Percentiles rank a stretch among this genome's conserved stretches.
These are phyloP conservation scores for Pogonomyrmex californicus DNA, from an alignment of 1,140 invertebrate genomes.

Conservation along the genomic window DNA sequence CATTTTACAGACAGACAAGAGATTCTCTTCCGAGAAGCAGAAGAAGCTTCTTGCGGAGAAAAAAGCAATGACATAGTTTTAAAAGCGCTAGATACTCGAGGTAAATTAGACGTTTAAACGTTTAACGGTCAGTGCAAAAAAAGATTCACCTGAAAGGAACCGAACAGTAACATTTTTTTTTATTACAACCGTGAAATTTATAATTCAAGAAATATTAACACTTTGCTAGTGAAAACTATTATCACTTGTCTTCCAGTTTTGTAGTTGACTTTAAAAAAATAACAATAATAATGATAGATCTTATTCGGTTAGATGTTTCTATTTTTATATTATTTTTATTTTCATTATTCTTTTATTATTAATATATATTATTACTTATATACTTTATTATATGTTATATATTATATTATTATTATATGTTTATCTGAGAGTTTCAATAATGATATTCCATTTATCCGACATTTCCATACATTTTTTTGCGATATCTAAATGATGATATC, in stretches of 20 bases:
- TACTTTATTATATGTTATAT: no score
- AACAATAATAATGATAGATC: neutral
- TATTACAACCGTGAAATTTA: neutral
- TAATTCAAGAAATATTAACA: slow-evolving; percentile 33
- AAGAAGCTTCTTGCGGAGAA: slow-evolving; percentile 17
- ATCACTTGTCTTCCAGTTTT: slow-evolving; percentile 20
- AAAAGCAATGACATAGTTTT: slow-evolving; percentile 2
- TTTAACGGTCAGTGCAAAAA: slow-evolving; percentile 8
- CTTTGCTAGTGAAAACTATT: neutral
- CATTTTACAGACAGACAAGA: slow-evolving; percentile 18
- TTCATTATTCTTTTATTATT: neutral
- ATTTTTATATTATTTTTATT: neutral
- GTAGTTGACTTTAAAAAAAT: neutral
- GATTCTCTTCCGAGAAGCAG: slow-evolving; percentile 47
- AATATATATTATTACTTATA: neutral
- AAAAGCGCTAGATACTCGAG: slow-evolving; percentile 21
- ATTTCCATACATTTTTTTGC: neutral
- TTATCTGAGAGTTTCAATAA: neutral
- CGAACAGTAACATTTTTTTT: neutral
- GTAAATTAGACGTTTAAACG: slow-evolving; percentile 37
- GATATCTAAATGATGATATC: neutral
- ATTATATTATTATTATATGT: neutral
- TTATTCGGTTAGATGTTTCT: neutral
- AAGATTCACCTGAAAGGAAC: slow-evolving; percentile 7
- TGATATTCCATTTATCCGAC: neutral